Percentiles rank a stretch among this genome's conserved stretches.
phyloP scores from a whole-genome alignment of 2,113 vertebrate species.

The Amazona vittata region DNA sequence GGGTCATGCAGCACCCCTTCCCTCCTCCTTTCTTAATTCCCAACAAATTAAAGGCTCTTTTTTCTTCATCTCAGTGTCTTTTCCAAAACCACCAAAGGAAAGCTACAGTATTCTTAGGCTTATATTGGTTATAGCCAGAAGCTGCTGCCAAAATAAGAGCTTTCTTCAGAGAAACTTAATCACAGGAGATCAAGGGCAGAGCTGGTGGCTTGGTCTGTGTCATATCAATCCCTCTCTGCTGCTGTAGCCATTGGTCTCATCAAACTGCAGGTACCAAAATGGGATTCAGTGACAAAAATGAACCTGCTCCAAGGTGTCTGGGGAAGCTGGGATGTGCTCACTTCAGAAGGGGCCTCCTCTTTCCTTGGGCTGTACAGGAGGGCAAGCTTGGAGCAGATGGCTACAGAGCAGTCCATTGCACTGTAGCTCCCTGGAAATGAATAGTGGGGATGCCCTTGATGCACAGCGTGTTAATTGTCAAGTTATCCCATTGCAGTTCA shows the following conservation, averaged over 20 bases:
- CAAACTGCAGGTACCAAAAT: not conserved
- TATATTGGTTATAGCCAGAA: not conserved
- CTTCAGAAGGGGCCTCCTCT: not conserved
- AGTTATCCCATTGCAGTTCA: not conserved
- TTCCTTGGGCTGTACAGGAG: not conserved
- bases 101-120: not conserved
- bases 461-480: too few species aligned
- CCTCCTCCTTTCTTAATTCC: not conserved
- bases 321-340: not conserved
- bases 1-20: not conserved
- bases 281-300: not conserved
- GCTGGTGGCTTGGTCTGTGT: not conserved
- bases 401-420: too few species aligned
- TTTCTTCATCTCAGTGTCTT: not conserved
- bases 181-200: not conserved
- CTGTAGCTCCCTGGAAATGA: not conserved
- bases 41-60: not conserved
- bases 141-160: not conserved
- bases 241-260: fast-evolving
- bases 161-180: not conserved
- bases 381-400: not conserved
- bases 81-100: not conserved
- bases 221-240: too few species aligned
- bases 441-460: fast-evolving
- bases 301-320: not conserved